These are phyloP conservation scores for Pardalotus punctatus DNA, from an alignment of 2,113 vertebrate species.

Conservation along the genomic window DNA sequence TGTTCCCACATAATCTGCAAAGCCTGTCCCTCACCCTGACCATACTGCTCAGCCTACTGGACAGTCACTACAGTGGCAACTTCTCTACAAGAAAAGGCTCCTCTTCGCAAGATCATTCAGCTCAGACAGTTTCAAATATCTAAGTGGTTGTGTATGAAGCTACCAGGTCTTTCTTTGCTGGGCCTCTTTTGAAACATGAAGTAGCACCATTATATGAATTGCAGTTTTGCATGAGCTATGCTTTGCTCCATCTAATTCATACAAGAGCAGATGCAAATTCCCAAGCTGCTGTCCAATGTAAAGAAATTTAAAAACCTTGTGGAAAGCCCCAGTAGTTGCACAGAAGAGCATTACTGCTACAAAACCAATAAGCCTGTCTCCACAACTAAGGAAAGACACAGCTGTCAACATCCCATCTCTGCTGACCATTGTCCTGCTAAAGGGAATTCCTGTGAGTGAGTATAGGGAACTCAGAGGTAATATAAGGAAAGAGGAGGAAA, in stretches of 20 bases:
- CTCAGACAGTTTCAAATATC: fast-evolving
- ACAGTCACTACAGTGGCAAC: background rate
- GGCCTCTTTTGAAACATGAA: background rate
- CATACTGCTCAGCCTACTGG: background rate
- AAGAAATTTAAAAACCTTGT: background rate
- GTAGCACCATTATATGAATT: background rate
- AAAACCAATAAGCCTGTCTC: background rate
- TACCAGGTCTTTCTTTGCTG: background rate
- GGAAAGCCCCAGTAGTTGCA: background rate
- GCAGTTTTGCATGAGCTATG: background rate
- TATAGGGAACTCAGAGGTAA: background rate
- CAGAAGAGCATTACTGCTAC: background rate
- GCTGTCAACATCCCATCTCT: background rate
- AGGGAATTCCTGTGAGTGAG: background rate
- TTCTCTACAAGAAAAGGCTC: background rate
- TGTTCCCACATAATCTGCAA: background rate
- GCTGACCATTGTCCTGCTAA: background rate
- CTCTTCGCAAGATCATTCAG: background rate
- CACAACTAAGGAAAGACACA: background rate
- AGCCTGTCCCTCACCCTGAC: background rate
- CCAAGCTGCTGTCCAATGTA: background rate
- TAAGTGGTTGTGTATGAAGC: background rate
- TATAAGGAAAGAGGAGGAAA: background rate
- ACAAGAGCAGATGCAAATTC: background rate
- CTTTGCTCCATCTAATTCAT: background rate